Evolutionary conservation across 2,113 vertebrate species (phyloP), one percentile per base, ranked within the genome.

Genomic region (Trichomycterus rosablanca): DNA sequence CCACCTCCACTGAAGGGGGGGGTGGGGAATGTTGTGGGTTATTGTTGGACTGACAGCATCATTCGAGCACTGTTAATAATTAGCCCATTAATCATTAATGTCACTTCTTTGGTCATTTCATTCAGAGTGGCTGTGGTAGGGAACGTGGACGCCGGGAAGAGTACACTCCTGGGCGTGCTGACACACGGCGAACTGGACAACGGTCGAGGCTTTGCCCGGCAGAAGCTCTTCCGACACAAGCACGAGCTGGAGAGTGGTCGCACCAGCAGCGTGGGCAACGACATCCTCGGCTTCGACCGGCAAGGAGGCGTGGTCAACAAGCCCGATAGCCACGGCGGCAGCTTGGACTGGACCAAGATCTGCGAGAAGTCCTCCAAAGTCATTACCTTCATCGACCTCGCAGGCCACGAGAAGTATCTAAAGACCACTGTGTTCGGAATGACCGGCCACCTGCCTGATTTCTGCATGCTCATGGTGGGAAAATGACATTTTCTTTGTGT

Each of bases 381-480:
- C 68, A 96, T 98, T 30, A 98, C 96, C 66, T 98, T 98, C 79
- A 98, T 98, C 35, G 96, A 98, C 80, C 76, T 98, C 68, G 96
- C 95, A 1, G 96, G 96, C 55, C 96, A 98, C 0, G 96, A 98
- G 80, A 98, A 98, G 69, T 98, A 98, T 83, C 87, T 98, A 71
- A 98, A 98, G 86, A 98, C 96, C 32, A 98, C 96, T 0, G 96
- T 98, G 63, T 98, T 98, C 40, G 96, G 96, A 78, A 98, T 98
- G 96, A 98, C 96, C 0, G 96, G 96, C 52, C 96, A 98, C 61
- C 76, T 98, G 63, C 96, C 96, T 0, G 96, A 98, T 82, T 98
- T 98, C 89, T 98, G 96, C 84, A 98, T 98, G 96, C 91, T 98
- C 42, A 98, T 98, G 96, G 96, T 98, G 59, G 85, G 90, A 74